Conservation (phyloP, 2,797 vertebrate species). For the Petrocephalus schoutedeni region DNA sequence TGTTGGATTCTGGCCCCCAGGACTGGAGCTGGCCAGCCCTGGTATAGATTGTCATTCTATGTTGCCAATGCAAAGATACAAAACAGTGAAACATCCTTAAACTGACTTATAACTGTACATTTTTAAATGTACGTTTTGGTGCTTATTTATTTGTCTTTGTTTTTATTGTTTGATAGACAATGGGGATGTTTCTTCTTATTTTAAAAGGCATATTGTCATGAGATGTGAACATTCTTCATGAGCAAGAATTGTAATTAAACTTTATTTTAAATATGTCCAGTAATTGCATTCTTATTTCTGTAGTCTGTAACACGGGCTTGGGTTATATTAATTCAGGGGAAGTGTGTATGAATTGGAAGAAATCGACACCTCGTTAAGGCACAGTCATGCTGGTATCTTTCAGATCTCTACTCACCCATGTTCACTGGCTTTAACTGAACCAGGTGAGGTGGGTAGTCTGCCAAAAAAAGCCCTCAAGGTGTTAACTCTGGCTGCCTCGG, state of each 20-base stretch:
- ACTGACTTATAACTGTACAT: not conserved
- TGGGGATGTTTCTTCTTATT: not conserved
- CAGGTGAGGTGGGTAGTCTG: not conserved
- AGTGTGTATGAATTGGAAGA: not conserved
- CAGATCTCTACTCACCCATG: not conserved
- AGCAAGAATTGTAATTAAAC: conserved; percentile 17
- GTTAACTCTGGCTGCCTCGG: not conserved
- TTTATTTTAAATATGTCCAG: conserved; percentile 7
- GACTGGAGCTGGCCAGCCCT: too few relatives aligned
- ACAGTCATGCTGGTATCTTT: not conserved
- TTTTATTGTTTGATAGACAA: not conserved
- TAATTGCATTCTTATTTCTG: not conserved
- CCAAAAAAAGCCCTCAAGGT: not conserved
- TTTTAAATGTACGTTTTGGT: not conserved
- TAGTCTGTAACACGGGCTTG: not conserved
- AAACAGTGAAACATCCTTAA: not conserved
- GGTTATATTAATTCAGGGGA: not conserved
- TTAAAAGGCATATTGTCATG: not conserved
- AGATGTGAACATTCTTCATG: conserved; percentile 7
- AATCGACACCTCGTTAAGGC: not conserved
- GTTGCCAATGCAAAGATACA: not conserved
- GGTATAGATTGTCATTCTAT: not conserved
- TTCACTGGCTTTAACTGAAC: too few relatives aligned
- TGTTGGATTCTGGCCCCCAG: too few relatives aligned
- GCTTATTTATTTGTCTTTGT: not conserved